phyloP scores from a whole-genome alignment of 2,888 invertebrate species.

The Parapristionchus giblindavisi region DNA sequence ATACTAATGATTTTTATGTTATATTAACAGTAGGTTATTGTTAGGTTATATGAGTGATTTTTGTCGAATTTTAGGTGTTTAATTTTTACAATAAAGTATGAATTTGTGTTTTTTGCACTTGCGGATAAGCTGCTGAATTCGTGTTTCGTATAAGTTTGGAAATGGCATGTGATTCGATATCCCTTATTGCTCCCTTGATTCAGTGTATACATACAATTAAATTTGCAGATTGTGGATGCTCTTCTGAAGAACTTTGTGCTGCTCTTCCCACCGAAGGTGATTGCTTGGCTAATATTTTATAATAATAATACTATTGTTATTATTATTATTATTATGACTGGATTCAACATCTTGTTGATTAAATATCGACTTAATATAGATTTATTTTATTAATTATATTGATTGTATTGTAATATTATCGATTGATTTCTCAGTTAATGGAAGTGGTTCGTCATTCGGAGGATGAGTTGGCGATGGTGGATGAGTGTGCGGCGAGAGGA shows the following conservation, averaged over 20 bases:
- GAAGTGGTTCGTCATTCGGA: constrained; percentile 52
- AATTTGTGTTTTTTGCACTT: no score
- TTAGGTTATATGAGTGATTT: no score
- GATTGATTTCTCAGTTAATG: constrained; percentile 40
- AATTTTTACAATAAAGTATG: no score
- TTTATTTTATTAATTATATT: background rate
- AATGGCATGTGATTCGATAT: no score
- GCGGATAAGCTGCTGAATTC: no score
- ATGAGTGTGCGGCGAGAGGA: constrained; percentile 40
- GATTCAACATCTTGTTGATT: background rate
- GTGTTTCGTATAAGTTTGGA: no score
- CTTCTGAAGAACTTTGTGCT: constrained; percentile 37
- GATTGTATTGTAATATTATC: background rate
- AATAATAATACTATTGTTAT: background rate
- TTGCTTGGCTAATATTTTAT: background rate
- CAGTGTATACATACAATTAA: background rate
- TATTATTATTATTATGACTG: background rate
- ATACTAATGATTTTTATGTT: no score
- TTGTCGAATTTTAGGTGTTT: no score
- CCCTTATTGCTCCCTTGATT: no score
- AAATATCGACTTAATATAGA: background rate
- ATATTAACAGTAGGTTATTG: no score
- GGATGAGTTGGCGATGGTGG: constrained; percentile 49
- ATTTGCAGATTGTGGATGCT: constrained; percentile 14
- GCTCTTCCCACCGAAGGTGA: constrained; percentile 36